Evolutionary conservation across 2,888 invertebrate genomes (phyloP), one percentile per base, ranked within the genome.

Genomic region (Pogonocherus hispidulus): DNA sequence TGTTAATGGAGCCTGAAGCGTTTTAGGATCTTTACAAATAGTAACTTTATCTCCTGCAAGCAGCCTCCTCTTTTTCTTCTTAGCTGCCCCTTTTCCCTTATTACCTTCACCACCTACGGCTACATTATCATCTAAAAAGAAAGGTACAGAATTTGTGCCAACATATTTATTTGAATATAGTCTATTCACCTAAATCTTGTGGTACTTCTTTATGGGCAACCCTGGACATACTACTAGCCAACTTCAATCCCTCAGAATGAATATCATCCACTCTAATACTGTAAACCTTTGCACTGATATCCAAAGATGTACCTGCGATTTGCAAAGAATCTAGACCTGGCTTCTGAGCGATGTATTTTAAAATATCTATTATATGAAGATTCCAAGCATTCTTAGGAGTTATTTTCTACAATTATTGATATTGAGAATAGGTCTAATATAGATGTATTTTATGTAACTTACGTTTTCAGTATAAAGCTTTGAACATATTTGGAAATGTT

Each of bases 381-480:
- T 91, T 92, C 90, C 97, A 97, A 0, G 95, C 97, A 88, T 97
- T 97, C 81, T 95, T 95, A 55, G 90, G 88, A 79, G 91, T 96
- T 76, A 97, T 93, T 91, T 95, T 96, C 93, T 93, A 85, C 3
- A 88, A 84, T 71, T 70, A 49, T 67, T 9, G 37, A 49, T 23
- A 62, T 63, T 41, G 20, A 22, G 8, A 64, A n/a, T 5, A 55
- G 55, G 9, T 23, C 9, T 46, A 41, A n/a, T n/a, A n/a, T n/a
- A 22, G 63, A 1, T 18, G 51, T 51, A 64, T 57, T 35, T 22
- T 47, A 41, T 55, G 47, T 35, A 52, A 84, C 89, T 86, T 85
- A 93, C 93, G 88, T 94, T 94, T 86, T 94, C 93, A 72, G 92
- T 90, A 81, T 90, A 92, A n/a, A 94, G 88, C 79, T 93, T 92